Evolutionary conservation across 1,140 invertebrate species (phyloP).

Genomic region (Drosophila burlai): DNA sequence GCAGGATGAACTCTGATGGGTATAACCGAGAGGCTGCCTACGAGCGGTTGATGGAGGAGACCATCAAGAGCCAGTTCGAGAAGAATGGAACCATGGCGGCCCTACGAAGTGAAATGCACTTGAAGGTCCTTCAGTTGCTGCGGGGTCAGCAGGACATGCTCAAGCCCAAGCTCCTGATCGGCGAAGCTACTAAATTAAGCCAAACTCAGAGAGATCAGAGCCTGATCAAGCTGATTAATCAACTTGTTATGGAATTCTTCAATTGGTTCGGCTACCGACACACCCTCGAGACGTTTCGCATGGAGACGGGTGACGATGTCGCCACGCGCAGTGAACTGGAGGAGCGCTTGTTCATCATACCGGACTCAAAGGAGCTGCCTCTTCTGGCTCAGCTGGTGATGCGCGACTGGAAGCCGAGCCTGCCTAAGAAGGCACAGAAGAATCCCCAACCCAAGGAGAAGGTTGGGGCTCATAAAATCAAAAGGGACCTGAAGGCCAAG

Average conservation of each 20-base stretch:
- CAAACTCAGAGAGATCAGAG: not conserved
- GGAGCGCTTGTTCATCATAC: not conserved
- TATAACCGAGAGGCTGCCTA: slow-evolving; percentile 11
- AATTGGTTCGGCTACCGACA: slow-evolving; percentile 69
- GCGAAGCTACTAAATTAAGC: not conserved
- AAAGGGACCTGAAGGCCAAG: not conserved
- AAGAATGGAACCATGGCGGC: slow-evolving; percentile 44
- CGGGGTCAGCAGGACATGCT: slow-evolving; percentile 15
- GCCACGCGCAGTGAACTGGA: slow-evolving; percentile 39
- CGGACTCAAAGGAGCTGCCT: slow-evolving; percentile 44
- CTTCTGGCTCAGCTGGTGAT: slow-evolving; percentile 58
- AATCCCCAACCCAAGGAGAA: not conserved
- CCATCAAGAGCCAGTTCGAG: slow-evolving; percentile 47
- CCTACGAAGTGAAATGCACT: slow-evolving; percentile 56
- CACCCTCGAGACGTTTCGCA: slow-evolving; percentile 63
- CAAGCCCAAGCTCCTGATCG: slow-evolving; percentile 24
- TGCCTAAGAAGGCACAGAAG: not conserved
- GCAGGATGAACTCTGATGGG: slow-evolving; percentile 34
- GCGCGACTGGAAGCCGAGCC: not conserved
- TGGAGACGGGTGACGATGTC: slow-evolving; percentile 47
- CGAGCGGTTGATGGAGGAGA: slow-evolving; percentile 41
- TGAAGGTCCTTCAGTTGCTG: slow-evolving; percentile 52
- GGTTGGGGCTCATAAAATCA: no score
- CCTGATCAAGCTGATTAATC: slow-evolving; percentile 48
- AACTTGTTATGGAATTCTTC: slow-evolving; percentile 68